Percentiles rank a stretch among this genome's conserved stretches.
phyloP scores from a whole-genome alignment of 2,113 vertebrate species.

The Callopanchax toddi region DNA sequence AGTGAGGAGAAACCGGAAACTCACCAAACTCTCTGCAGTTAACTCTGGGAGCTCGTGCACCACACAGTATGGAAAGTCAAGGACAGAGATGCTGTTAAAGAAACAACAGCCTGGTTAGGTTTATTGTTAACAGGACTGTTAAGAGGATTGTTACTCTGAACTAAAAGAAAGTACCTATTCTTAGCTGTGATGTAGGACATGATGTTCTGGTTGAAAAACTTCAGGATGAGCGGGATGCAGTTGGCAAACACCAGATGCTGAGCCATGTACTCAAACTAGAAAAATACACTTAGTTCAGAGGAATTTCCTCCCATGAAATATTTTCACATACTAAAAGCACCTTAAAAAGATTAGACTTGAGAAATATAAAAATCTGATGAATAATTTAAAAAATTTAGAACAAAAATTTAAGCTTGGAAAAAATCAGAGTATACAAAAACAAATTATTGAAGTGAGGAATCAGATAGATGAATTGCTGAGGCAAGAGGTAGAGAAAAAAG shows the following conservation, averaged over 20 bases:
- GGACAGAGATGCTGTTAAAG: conserved; percentile 88
- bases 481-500: too few species aligned
- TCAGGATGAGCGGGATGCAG: conserved; percentile 97
- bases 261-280: conserved; percentile 97
- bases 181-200: conserved; percentile 99
- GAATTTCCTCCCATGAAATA: background rate
- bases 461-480: too few species aligned
- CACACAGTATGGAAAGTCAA: conserved; percentile 94
- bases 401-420: too few species aligned
- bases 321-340: background rate
- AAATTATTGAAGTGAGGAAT: too few species aligned
- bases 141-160: too few species aligned
- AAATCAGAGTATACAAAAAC: too few species aligned
- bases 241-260: conserved; percentile 98
- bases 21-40: conserved; percentile 96
- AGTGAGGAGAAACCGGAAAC: conserved; percentile 43
- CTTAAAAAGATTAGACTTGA: too few species aligned
- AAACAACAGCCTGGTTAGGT: background rate
- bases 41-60: conserved; percentile 95
- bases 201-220: conserved; percentile 99
- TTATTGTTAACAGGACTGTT: too few species aligned
- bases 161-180: conserved; percentile 90
- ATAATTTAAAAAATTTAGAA: too few species aligned
- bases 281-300: background rate
- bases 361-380: too few species aligned